These are phyloP conservation scores for Porites australiensis DNA, from an alignment of 64 coral and sea anemone genomes.

Conservation along the genomic window DNA sequence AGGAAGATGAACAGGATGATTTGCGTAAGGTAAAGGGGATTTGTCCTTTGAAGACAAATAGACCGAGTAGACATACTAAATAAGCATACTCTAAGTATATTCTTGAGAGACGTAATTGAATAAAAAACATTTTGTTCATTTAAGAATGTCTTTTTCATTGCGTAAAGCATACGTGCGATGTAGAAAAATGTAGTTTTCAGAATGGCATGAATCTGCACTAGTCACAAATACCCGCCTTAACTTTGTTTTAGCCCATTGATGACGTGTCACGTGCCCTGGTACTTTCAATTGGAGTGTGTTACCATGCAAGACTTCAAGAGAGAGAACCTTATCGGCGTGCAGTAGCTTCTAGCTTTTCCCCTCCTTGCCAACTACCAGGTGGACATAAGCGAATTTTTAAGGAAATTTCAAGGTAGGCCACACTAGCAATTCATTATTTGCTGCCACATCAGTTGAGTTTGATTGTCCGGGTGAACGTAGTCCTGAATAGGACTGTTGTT, in stretches of 20 bases:
- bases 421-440: too few relatives aligned
- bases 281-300: slow-evolving; percentile 79
- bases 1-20: background rate
- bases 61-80: too few relatives aligned
- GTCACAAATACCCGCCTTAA: too few relatives aligned
- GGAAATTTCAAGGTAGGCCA: slow-evolving; percentile 69
- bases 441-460: too few relatives aligned
- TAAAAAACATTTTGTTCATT: too few relatives aligned
- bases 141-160: too few relatives aligned
- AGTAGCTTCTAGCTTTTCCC: slow-evolving; percentile 39
- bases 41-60: background rate
- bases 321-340: slow-evolving; percentile 60
- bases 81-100: too few relatives aligned
- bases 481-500: too few relatives aligned
- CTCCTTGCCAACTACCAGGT: slow-evolving; percentile 63
- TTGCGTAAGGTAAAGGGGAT: background rate
- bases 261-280: slow-evolving; percentile 65
- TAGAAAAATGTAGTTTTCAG: background rate
- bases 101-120: too few relatives aligned
- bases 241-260: slow-evolving; percentile 40
- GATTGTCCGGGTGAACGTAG: too few relatives aligned
- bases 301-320: slow-evolving; percentile 79
- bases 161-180: background rate
- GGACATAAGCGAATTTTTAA: slow-evolving; percentile 63
- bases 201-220: too few relatives aligned